Evolutionary conservation across 2,797 vertebrate genomes (phyloP).

Genomic region (Ambastaia sidthimunki): DNA sequence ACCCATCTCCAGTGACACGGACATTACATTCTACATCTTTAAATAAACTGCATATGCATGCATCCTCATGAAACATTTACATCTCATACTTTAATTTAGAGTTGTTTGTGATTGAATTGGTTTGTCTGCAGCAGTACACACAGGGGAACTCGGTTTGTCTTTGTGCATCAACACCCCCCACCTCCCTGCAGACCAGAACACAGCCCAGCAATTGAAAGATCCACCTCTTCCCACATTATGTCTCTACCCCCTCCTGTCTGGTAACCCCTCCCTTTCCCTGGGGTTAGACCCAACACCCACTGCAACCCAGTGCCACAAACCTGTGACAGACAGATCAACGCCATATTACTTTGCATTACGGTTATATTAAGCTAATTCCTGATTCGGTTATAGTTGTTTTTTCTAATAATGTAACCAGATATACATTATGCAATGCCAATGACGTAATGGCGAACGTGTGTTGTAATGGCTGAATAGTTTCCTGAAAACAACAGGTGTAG

Average conservation of each 20-base stretch:
- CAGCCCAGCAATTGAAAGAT: conserved; percentile 71
- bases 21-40: neutral
- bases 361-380: conserved; percentile 29
- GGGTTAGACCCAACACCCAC: conserved; percentile 67
- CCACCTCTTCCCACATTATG: conserved; percentile 28
- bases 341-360: conserved; percentile 64
- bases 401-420: conserved; percentile 37
- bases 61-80: too few relatives aligned
- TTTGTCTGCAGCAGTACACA: conserved; percentile 24
- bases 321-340: conserved; percentile 57
- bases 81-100: conserved; percentile 2
- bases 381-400: neutral
- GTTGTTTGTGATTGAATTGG: conserved; percentile 34
- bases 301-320: conserved; percentile 57
- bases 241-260: conserved; percentile 32
- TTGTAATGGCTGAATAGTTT: conserved; percentile 17
- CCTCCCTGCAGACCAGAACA: conserved; percentile 67
- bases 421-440: neutral
- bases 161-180: conserved; percentile 66
- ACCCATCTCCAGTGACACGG: neutral
- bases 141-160: conserved; percentile 39
- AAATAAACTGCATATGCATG: neutral
- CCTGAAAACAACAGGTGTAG: conserved; percentile 45
- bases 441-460: neutral
- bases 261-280: conserved; percentile 58